Conservation (phyloP, 1,140 invertebrate genomes). For the Coenobita brevimanus region DNA sequence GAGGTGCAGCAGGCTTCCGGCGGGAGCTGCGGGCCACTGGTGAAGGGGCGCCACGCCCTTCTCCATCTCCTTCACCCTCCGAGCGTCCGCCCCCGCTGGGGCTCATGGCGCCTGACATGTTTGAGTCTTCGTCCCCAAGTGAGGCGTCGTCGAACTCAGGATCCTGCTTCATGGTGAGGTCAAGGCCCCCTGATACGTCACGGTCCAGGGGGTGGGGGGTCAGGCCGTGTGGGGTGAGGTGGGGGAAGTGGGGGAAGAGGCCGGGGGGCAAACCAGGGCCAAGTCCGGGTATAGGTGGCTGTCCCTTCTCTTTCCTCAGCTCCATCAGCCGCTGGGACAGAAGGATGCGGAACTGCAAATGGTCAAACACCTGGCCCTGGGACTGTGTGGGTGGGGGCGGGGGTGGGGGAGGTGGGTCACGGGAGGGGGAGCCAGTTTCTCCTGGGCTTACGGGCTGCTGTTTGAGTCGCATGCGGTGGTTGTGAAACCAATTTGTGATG, state of each 20-base stretch:
- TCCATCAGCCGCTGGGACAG: conserved; percentile 90
- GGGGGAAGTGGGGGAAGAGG: conserved; percentile 77
- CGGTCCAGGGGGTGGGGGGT: conserved; percentile 69
- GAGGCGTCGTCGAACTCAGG: conserved; percentile 69
- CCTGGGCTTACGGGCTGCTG: conserved; percentile 74
- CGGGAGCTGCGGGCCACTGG: conserved; percentile 73
- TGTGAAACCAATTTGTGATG: conserved; percentile 99
- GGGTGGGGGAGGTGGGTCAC: conserved; percentile 48
- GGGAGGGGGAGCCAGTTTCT: conserved; percentile 37
- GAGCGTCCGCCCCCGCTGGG: conserved; percentile 73
- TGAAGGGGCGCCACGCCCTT: conserved; percentile 73
- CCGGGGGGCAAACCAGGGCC: conserved; percentile 83
- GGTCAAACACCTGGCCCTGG: conserved; percentile 81
- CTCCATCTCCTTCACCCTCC: conserved; percentile 79
- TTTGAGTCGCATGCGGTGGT: conserved; percentile 98
- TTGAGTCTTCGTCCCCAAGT: conserved; percentile 70
- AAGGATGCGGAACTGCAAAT: conserved; percentile 90
- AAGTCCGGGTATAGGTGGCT: conserved; percentile 78
- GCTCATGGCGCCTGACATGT: conserved; percentile 69
- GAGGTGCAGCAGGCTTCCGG: conserved; percentile 94
- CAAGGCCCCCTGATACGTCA: conserved; percentile 73
- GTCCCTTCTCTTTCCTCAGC: conserved; percentile 86
- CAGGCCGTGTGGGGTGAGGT: conserved; percentile 46
- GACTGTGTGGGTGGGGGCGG: conserved; percentile 29
- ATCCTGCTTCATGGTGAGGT: conserved; percentile 72